A percentile compares a stretch with the other conserved stretches of the same genome.
Evolutionary conservation across 1,140 invertebrate genomes (phyloP).

Genomic region (Lasioglossum albipes): DNA sequence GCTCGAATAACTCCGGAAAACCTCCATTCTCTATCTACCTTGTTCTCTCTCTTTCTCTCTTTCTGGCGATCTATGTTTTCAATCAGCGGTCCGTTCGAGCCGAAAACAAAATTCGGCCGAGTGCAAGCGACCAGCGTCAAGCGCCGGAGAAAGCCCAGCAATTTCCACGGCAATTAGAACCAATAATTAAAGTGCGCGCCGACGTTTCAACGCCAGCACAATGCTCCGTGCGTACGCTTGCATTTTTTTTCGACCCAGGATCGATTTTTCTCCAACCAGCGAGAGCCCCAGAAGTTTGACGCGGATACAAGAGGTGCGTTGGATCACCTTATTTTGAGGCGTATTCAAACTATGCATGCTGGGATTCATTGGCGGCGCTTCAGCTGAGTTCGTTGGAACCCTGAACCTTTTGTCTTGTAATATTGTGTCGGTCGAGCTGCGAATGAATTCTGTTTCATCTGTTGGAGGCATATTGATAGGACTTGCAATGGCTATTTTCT

Average conservation of each 20-base stretch:
- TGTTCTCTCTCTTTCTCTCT: too few species aligned
- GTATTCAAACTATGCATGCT: too few species aligned
- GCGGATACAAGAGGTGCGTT: not conserved
- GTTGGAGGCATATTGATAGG: too few species aligned
- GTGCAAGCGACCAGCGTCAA: constrained; percentile 8
- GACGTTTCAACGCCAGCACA: constrained; percentile 32
- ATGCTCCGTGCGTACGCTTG: constrained; percentile 13
- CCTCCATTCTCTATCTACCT: not conserved
- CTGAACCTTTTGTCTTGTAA: too few species aligned
- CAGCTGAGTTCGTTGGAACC: too few species aligned
- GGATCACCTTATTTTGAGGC: too few species aligned
- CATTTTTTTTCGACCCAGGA: constrained; percentile 25
- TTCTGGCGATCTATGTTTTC: constrained; percentile 1
- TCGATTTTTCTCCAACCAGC: not conserved
- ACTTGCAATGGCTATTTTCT: too few species aligned
- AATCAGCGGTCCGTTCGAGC: constrained; percentile 45
- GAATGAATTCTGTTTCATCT: too few species aligned
- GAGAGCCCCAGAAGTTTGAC: not conserved
- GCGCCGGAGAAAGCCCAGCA: constrained; percentile 25
- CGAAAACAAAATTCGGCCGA: constrained; percentile 40
- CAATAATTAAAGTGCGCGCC: constrained; percentile 51
- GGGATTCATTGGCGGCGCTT: too few species aligned
- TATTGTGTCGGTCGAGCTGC: too few species aligned
- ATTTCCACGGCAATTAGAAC: constrained; percentile 57
- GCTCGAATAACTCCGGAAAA: too few species aligned